Conservation (phyloP, 2,888 invertebrate species). For the Melanargia galathea region DNA sequence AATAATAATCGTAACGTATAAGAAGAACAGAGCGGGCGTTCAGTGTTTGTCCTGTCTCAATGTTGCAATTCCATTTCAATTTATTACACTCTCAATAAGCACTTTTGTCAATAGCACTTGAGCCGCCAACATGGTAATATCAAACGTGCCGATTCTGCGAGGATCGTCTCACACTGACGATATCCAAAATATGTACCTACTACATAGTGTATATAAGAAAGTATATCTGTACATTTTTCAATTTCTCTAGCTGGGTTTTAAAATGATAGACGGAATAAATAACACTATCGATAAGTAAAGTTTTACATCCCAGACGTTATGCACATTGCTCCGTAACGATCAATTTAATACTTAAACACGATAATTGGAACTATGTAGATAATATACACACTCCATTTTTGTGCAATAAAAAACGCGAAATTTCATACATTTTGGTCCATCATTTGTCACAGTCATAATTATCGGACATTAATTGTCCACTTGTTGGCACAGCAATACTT, state of each 20-base stretch:
- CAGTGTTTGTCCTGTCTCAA: slow-evolving; percentile 24
- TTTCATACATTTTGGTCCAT: slow-evolving; percentile 8
- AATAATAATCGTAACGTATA: slow-evolving; percentile 21
- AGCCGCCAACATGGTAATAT: slow-evolving; percentile 18
- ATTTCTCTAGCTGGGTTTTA: too few relatives aligned
- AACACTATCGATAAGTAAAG: not conserved
- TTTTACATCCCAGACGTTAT: too few relatives aligned
- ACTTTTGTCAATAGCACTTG: slow-evolving; percentile 34
- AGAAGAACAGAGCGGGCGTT: slow-evolving; percentile 28
- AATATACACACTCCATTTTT: too few relatives aligned
- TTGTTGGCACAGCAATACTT: slow-evolving; percentile 11
- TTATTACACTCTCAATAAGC: slow-evolving; percentile 39
- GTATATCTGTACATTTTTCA: too few relatives aligned
- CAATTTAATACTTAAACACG: too few relatives aligned
- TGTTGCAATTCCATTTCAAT: slow-evolving; percentile 41
- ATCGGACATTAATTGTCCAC: slow-evolving; percentile 17
- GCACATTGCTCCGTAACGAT: too few relatives aligned
- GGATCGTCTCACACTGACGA: not conserved
- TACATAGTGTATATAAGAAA: too few relatives aligned
- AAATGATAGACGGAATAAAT: not conserved
- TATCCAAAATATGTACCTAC: not conserved
- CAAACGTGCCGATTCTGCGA: slow-evolving; percentile 29
- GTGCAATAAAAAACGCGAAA: not conserved
- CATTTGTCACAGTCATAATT: slow-evolving; percentile 28
- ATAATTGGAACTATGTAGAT: too few relatives aligned